phyloP scores from a whole-genome alignment of 2,113 vertebrate species.

The Sorex fumeus region DNA sequence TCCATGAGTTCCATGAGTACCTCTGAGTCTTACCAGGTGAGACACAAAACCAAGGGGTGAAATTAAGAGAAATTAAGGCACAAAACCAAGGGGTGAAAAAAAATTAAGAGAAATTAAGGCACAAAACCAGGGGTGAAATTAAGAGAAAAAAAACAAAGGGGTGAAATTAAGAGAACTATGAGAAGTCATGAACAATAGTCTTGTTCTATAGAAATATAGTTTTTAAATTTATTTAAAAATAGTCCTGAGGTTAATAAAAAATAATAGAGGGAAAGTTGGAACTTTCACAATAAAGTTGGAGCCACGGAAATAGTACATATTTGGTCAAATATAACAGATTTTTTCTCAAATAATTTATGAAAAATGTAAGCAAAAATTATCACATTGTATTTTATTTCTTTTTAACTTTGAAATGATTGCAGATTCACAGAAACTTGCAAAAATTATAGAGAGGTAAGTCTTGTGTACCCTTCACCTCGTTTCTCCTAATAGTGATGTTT shows the following conservation, averaged over 20 bases:
- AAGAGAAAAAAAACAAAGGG: no score
- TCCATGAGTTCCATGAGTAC: no score
- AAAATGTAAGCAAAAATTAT: background rate
- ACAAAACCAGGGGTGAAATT: no score
- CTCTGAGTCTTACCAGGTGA: no score
- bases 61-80: no score
- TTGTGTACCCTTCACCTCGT: background rate
- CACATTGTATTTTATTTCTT: background rate
- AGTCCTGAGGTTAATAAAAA: conserved; percentile 13
- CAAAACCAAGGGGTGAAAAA: no score
- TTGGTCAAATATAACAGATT: background rate
- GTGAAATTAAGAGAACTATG: conserved; percentile 9
- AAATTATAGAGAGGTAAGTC: background rate
- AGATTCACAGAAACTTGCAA: background rate
- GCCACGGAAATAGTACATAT: background rate
- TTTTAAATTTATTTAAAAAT: background rate
- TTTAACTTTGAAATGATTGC: conserved; percentile 37
- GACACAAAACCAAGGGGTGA: background rate
- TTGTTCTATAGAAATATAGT: background rate
- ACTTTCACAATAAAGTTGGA: background rate
- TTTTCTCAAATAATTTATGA: conserved; percentile 6
- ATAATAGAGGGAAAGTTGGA: background rate
- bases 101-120: no score
- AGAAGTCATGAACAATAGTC: background rate
- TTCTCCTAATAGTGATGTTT: background rate